phyloP scores from a whole-genome alignment of 1,140 invertebrate genomes.

The Magallana ariakensis region DNA sequence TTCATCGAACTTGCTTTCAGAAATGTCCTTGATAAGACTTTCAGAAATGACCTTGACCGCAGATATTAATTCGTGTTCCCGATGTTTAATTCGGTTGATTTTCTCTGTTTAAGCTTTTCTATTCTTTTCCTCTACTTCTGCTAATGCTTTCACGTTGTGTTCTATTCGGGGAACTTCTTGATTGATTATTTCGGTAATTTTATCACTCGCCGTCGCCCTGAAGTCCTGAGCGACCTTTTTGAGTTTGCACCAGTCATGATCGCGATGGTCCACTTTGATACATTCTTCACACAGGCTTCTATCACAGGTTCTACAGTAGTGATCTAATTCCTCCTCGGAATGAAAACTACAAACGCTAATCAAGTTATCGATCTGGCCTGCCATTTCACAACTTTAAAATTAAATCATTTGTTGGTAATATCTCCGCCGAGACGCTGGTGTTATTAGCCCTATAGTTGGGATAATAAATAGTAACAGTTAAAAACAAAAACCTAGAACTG shows the following conservation, averaged over 20 bases:
- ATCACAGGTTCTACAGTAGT: slow-evolving; percentile 35
- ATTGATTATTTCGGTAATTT: slow-evolving; percentile 36
- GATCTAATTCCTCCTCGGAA: slow-evolving; percentile 34
- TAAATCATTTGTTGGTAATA: slow-evolving; percentile 35
- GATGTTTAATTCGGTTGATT: slow-evolving; percentile 17
- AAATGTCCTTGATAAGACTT: slow-evolving; percentile 16
- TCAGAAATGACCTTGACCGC: slow-evolving; percentile 1
- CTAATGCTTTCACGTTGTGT: background rate
- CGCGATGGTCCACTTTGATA: slow-evolving; percentile 18
- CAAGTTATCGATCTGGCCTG: slow-evolving; percentile 30
- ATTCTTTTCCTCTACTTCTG: slow-evolving; percentile 14
- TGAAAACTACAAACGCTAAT: slow-evolving; percentile 34
- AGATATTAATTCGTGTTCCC: slow-evolving; percentile 14
- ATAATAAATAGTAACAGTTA: slow-evolving; percentile 21
- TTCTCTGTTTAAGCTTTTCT: background rate
- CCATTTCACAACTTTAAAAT: slow-evolving; percentile 38
- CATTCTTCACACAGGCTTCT: slow-evolving; percentile 36
- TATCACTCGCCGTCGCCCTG: background rate
- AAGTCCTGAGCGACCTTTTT: slow-evolving; percentile 8
- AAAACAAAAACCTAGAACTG: slow-evolving; percentile 26
- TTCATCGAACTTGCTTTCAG: background rate
- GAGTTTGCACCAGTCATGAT: slow-evolving; percentile 36
- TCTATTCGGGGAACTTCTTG: slow-evolving; percentile 9
- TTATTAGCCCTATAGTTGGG: background rate
- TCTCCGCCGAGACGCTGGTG: background rate